These are phyloP conservation scores for Brachionus angularis DNA, from an alignment of 1,140 invertebrate species.

Conservation along the genomic window DNA sequence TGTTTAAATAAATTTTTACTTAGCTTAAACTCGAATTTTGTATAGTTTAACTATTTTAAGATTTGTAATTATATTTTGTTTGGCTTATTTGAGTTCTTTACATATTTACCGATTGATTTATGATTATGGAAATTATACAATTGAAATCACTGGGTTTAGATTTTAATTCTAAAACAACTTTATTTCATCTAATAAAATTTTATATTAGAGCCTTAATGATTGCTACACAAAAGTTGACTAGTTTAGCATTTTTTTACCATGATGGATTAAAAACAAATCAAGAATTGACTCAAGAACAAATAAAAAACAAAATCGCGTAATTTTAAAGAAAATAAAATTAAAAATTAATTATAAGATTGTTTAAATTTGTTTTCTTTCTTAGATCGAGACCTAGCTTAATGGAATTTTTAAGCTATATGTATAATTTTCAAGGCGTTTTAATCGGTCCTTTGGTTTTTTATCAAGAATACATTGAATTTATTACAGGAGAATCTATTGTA, in stretches of 20 bases:
- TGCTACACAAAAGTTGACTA: constrained; percentile 86
- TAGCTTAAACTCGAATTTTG: not conserved
- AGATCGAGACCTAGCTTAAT: not conserved
- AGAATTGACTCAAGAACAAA: not conserved
- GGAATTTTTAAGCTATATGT: constrained; percentile 40
- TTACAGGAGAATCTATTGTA: too few relatives aligned
- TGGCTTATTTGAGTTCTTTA: constrained; percentile 58
- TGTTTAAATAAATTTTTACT: not conserved
- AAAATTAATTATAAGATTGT: too few relatives aligned
- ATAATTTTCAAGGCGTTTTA: constrained; percentile 39
- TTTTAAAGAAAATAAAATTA: not conserved
- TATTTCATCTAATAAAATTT: not conserved
- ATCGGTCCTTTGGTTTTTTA: constrained; percentile 41
- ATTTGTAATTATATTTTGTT: not conserved
- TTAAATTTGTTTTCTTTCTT: constrained; percentile 3
- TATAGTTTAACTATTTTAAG: not conserved
- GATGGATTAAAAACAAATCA: constrained; percentile 64
- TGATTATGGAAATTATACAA: constrained; percentile 75
- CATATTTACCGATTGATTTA: constrained; percentile 81
- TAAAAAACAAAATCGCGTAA: not conserved
- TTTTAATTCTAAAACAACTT: constrained; percentile 42
- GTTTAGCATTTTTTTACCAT: constrained; percentile 81
- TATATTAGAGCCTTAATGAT: constrained; percentile 83
- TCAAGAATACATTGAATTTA: constrained; percentile 20
- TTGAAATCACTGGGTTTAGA: constrained; percentile 79